These are phyloP conservation scores for Copidosoma floridanum DNA, from an alignment of 1,140 invertebrate genomes.

Conservation along the genomic window DNA sequence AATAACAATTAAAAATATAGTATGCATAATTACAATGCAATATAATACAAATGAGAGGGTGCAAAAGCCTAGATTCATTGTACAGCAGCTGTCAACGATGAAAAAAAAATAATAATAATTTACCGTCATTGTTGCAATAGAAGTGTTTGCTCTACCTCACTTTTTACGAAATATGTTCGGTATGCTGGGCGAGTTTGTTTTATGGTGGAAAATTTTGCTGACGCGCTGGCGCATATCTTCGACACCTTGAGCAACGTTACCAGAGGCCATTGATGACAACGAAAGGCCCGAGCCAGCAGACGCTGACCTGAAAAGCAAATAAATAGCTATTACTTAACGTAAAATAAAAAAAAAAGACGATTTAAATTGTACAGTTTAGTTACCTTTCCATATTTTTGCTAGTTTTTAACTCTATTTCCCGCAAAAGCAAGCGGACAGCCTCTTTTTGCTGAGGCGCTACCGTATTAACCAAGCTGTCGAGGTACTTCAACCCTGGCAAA, in stretches of 20 bases:
- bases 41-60: no score
- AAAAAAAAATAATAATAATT: no score
- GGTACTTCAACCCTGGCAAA: slow-evolving; percentile 57
- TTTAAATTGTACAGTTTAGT: background rate
- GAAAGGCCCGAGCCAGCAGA: slow-evolving; percentile 47
- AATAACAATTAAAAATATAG: no score
- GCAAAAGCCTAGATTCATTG: no score
- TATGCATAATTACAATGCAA: no score
- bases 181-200: slow-evolving; percentile 50
- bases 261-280: slow-evolving; percentile 49
- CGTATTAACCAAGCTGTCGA: slow-evolving; percentile 56
- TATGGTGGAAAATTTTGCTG: slow-evolving; percentile 63
- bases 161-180: slow-evolving; percentile 55
- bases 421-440: slow-evolving; percentile 55
- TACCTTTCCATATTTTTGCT: slow-evolving; percentile 52
- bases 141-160: no score
- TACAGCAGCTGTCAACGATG: no score
- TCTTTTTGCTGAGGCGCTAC: slow-evolving; percentile 56
- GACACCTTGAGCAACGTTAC: slow-evolving; percentile 60
- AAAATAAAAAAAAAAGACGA: background rate
- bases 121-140: no score
- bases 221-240: slow-evolving; percentile 64
- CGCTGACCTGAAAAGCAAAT: slow-evolving; percentile 41
- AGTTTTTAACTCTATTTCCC: slow-evolving; percentile 56
- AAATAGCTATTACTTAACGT: background rate